A percentile compares a stretch with the other conserved stretches of the same genome.
Evolutionary conservation across 2,888 invertebrate genomes (phyloP).

Genomic region (Allophyes oxyacanthae): DNA sequence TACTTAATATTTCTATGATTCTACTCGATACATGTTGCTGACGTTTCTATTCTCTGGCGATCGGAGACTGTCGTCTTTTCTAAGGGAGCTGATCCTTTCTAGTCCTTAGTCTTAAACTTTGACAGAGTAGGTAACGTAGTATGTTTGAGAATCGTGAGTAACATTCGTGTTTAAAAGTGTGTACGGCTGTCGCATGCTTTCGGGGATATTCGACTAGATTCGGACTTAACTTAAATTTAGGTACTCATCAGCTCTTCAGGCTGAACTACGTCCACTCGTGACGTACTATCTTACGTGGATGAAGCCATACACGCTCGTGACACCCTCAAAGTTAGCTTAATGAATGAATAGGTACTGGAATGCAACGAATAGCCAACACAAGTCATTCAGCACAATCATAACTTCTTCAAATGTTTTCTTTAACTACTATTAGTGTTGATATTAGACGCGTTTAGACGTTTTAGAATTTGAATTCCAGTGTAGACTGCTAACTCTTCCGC

Average conservation of each 20-base stretch:
- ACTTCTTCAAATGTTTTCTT: conserved; percentile 9
- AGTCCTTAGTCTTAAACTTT: background rate
- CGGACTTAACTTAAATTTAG: no score
- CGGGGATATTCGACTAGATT: background rate
- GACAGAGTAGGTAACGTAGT: conserved; percentile 13
- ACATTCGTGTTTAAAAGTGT: conserved; percentile 10
- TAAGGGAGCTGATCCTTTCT: no score
- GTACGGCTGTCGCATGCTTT: conserved; percentile 16
- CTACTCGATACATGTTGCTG: no score
- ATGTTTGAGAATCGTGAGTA: conserved; percentile 21
- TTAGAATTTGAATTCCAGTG: conserved; percentile 6
- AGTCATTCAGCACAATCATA: conserved; percentile 17
- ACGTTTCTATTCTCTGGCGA: no score
- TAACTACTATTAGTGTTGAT: conserved; percentile 25
- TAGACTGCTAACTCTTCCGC: conserved; percentile 32
- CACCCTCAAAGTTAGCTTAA: conserved; percentile 10
- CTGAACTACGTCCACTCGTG: no score
- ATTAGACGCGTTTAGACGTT: conserved; percentile 12
- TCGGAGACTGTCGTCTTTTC: no score
- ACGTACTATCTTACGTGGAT: no score
- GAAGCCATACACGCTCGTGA: conserved; percentile 36
- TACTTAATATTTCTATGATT: no score
- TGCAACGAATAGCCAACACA: conserved; percentile 19
- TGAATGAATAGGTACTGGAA: conserved; percentile 26
- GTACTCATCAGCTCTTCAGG: no score